Conservation (phyloP, 2,113 vertebrate species). For the Numida meleagris region DNA sequence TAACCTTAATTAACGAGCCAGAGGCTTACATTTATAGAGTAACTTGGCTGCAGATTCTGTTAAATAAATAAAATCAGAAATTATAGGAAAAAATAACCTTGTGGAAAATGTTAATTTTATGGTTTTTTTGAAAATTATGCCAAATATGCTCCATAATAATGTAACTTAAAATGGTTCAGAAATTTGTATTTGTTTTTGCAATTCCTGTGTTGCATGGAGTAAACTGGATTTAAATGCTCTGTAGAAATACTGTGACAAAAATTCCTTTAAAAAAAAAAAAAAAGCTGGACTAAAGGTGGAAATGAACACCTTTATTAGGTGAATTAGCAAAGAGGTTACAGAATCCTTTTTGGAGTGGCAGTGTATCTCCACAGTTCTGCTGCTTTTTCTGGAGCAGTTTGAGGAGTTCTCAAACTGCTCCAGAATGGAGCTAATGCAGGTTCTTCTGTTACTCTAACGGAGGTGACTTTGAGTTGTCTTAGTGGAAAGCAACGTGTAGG, state of each 20-base stretch:
- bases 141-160: background rate
- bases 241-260: background rate
- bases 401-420: background rate
- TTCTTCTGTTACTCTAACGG: too few species aligned
- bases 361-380: background rate
- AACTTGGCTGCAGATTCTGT: conserved; percentile 12
- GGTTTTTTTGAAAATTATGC: background rate
- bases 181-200: background rate
- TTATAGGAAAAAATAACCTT: background rate
- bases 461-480: background rate
- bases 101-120: background rate
- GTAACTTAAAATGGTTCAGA: background rate
- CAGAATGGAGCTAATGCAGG: background rate
- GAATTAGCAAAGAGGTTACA: background rate
- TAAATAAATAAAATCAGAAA: background rate
- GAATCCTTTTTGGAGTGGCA: fast-evolving
- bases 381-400: too few species aligned
- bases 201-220: background rate
- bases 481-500: too few species aligned
- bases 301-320: fast-evolving
- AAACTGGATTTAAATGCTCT: background rate
- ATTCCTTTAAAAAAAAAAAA: background rate
- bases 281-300: background rate
- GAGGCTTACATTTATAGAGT: conserved; percentile 34
- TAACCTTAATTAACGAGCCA: conserved; percentile 19